Conservation (phyloP, 2,888 invertebrate genomes). For the Parascotia fuliginaria region DNA sequence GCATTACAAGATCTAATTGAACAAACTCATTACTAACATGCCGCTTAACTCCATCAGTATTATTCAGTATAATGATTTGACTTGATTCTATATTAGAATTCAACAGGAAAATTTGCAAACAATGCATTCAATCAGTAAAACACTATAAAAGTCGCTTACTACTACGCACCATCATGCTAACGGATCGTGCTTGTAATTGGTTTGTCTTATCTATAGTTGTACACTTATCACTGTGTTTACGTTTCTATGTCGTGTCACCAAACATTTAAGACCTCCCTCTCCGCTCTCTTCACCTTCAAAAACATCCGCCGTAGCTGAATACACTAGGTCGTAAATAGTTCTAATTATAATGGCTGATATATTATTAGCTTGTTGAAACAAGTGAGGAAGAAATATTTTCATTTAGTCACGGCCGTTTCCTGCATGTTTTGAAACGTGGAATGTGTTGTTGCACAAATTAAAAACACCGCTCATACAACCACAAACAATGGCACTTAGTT, state of each 20-base stretch:
- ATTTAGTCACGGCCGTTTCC: slow-evolving; percentile 48
- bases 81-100: background rate
- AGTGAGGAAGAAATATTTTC: slow-evolving; percentile 70
- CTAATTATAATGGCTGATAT: slow-evolving; percentile 34
- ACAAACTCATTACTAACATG: too few species aligned
- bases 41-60: background rate
- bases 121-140: background rate
- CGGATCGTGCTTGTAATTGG: slow-evolving; percentile 60
- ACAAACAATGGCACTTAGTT: slow-evolving; percentile 63
- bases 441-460: slow-evolving; percentile 51
- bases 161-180: slow-evolving; percentile 45
- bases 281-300: slow-evolving; percentile 12
- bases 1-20: background rate
- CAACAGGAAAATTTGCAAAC: background rate
- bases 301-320: slow-evolving; percentile 1
- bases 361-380: slow-evolving; percentile 63
- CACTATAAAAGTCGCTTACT: slow-evolving; percentile 26
- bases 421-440: slow-evolving; percentile 60
- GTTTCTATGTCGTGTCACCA: slow-evolving; percentile 49
- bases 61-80: background rate
- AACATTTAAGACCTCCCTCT: slow-evolving; percentile 23
- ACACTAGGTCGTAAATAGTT: slow-evolving; percentile 25
- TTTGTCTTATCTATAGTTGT: slow-evolving; percentile 61
- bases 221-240: slow-evolving; percentile 59
- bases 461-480: slow-evolving; percentile 38